These are phyloP conservation scores for Chaetodon trifascialis DNA, from an alignment of 2,113 vertebrate species.

Conservation along the genomic window DNA sequence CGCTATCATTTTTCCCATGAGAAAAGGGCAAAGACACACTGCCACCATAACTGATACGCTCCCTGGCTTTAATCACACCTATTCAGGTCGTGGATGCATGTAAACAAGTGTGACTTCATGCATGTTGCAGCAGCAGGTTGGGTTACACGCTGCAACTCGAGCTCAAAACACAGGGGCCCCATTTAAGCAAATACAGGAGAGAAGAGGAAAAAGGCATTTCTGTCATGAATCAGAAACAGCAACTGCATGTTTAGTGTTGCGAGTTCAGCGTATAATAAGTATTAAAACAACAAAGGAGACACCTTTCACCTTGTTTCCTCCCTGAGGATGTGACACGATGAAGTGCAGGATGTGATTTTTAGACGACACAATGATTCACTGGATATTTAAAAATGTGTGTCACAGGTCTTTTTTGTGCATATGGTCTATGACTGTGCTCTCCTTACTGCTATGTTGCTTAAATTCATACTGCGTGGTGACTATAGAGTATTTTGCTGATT, in stretches of 20 bases:
- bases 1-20: slow-evolving; percentile 59
- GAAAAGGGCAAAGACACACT: slow-evolving; percentile 39
- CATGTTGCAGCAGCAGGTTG: slow-evolving; percentile 12
- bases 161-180: not conserved
- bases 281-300: too few relatives aligned
- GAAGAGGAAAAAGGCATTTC: not conserved
- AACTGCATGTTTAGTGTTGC: not conserved
- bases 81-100: slow-evolving; percentile 12
- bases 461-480: too few relatives aligned
- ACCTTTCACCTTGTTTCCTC: not conserved
- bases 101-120: slow-evolving; percentile 26
- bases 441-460: too few relatives aligned
- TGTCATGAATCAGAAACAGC: not conserved
- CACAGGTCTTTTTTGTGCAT: not conserved
- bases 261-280: not conserved
- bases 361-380: not conserved
- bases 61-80: not conserved
- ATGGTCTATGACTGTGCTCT: not conserved
- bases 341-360: not conserved
- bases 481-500: too few relatives aligned
- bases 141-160: slow-evolving; percentile 18
- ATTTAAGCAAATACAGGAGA: not conserved
- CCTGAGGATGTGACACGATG: not conserved
- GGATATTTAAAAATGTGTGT: not conserved
- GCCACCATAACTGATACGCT: slow-evolving; percentile 1